phyloP scores from a whole-genome alignment of 2,113 vertebrate genomes.

The Camarhynchus parvulus region DNA sequence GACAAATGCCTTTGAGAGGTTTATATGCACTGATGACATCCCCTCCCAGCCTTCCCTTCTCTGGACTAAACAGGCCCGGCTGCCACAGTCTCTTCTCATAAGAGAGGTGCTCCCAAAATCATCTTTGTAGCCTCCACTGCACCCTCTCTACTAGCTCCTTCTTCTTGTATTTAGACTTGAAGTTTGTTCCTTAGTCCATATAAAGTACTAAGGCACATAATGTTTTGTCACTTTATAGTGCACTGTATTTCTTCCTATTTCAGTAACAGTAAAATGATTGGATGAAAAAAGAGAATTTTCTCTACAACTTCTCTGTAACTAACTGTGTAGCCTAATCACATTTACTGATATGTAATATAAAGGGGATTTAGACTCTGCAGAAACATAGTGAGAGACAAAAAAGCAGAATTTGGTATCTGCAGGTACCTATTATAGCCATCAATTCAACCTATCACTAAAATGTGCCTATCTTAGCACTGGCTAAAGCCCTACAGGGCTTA shows the following conservation, averaged over 20 bases:
- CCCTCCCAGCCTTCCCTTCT: background rate
- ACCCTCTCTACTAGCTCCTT: background rate
- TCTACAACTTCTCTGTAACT: background rate
- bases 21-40: background rate
- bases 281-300: background rate
- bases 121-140: background rate
- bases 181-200: background rate
- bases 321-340: background rate
- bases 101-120: background rate
- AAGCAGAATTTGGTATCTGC: background rate
- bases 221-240: background rate
- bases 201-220: background rate
- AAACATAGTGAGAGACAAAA: background rate
- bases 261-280: background rate
- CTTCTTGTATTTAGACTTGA: background rate
- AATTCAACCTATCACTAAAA: background rate
- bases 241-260: background rate
- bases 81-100: background rate
- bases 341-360: background rate
- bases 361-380: background rate
- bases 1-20: background rate
- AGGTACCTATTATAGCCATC: background rate
- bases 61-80: background rate
- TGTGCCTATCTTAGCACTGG: background rate
- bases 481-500: background rate